Percentiles rank a stretch among this genome's conserved stretches.
Evolutionary conservation across 2,888 invertebrate genomes (phyloP).

Genomic region (Synanthedon vespiformis): DNA sequence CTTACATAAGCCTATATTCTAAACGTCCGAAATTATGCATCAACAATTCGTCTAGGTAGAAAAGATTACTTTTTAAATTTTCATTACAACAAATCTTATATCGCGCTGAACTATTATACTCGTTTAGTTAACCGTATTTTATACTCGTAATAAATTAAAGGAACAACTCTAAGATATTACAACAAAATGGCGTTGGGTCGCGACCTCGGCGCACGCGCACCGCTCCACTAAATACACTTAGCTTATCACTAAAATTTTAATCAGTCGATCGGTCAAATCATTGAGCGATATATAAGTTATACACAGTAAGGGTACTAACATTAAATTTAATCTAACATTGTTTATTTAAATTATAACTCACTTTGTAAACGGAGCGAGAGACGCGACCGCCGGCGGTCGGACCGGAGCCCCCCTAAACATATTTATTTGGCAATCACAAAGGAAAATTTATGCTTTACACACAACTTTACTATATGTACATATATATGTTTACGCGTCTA

Average conservation of each 20-base stretch:
- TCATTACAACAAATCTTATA: constrained; percentile 55
- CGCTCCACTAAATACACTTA: constrained; percentile 50
- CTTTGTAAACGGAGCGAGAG: constrained; percentile 45
- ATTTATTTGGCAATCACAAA: constrained; percentile 65
- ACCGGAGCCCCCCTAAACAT: constrained; percentile 54
- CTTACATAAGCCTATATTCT: constrained; percentile 68
- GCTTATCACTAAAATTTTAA: constrained; percentile 71
- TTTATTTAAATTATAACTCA: constrained; percentile 70
- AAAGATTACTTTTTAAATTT: constrained; percentile 30
- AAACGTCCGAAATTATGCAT: constrained; percentile 66
- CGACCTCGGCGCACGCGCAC: constrained; percentile 10
- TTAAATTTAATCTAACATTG: constrained; percentile 71
- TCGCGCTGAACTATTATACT: no score
- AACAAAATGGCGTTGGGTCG: constrained; percentile 22
- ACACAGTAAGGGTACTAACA: constrained; percentile 69
- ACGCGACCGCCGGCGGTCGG: constrained; percentile 31
- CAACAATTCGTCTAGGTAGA: constrained; percentile 52
- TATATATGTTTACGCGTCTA: no score
- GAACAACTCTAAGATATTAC: constrained; percentile 51
- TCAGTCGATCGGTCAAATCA: constrained; percentile 71
- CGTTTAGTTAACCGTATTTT: background rate
- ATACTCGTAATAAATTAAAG: constrained; percentile 31
- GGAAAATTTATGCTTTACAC: constrained; percentile 67
- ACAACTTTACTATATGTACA: constrained; percentile 33
- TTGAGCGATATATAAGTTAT: constrained; percentile 57